A percentile compares a stretch with the other conserved stretches of the same genome.
Conservation (phyloP, 2,888 invertebrate genomes). For the Cryptophagus acutangulus region DNA sequence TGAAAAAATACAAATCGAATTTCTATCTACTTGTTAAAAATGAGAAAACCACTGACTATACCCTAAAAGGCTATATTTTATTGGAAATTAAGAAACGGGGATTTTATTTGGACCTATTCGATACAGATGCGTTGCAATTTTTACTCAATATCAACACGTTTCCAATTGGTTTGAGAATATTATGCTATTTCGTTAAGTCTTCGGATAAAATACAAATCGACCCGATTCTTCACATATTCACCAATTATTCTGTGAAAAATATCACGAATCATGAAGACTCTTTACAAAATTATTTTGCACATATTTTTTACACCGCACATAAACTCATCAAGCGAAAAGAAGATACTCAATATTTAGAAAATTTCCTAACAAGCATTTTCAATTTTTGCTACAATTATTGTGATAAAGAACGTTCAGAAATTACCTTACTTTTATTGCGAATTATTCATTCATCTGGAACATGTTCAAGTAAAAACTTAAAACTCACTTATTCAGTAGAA, state of each 20-base stretch:
- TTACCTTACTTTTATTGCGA: constrained; percentile 27
- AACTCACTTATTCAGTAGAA: constrained; percentile 24
- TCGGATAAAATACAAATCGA: constrained; percentile 24
- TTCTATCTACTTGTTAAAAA: constrained; percentile 26
- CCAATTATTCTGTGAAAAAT: too few species aligned
- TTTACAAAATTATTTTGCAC: constrained; percentile 7
- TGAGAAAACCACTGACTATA: constrained; percentile 17
- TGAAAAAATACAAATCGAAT: constrained; percentile 23
- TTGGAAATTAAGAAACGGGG: constrained; percentile 26
- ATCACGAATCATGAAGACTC: constrained; percentile 6
- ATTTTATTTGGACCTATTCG: not conserved
- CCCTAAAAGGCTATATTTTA: constrained; percentile 26
- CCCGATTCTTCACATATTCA: constrained; percentile 19
- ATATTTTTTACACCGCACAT: constrained; percentile 12
- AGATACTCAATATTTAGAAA: constrained; percentile 17
- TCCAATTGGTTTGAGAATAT: constrained; percentile 24
- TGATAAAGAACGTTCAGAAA: constrained; percentile 21
- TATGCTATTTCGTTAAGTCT: constrained; percentile 24
- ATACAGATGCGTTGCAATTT: constrained; percentile 15
- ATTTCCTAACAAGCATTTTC: constrained; percentile 23
- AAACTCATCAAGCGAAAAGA: constrained; percentile 1
- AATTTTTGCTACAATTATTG: constrained; percentile 20
- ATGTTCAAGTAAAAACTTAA: constrained; percentile 17
- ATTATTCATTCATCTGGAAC: constrained; percentile 23
- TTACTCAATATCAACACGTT: constrained; percentile 19